Percentiles rank a stretch among this genome's conserved stretches.
These are phyloP conservation scores for Upupa epops DNA, from an alignment of 2,113 vertebrate species.

Conservation along the genomic window DNA sequence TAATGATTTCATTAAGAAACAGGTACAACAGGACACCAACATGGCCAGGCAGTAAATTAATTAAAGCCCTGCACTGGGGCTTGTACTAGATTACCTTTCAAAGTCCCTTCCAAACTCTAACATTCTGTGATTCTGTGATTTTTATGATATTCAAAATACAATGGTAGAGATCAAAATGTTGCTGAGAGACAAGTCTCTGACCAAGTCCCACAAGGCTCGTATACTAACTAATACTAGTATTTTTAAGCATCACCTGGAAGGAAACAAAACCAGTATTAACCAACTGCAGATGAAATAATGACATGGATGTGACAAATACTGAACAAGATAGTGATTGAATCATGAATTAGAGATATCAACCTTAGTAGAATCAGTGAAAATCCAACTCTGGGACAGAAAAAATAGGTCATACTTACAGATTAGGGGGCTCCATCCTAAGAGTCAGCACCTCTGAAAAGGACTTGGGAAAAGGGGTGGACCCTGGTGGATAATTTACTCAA, in stretches of 20 bases:
- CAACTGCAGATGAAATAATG: not conserved
- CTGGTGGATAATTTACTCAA: not conserved
- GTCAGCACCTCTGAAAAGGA: not conserved
- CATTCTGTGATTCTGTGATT: not conserved
- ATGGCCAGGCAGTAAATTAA: not conserved
- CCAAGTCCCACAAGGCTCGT: not conserved
- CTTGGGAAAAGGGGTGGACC: not conserved
- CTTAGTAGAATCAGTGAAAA: not conserved
- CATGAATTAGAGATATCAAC: not conserved
- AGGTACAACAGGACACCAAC: not conserved
- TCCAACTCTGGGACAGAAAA: not conserved
- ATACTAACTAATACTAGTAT: not conserved
- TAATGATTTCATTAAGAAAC: not conserved
- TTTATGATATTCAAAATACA: not conserved
- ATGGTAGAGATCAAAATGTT: not conserved
- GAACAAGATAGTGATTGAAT: not conserved
- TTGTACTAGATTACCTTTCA: no score
- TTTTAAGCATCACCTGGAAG: not conserved
- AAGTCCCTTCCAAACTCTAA: no score
- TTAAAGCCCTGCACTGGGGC: accelerated
- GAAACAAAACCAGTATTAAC: not conserved
- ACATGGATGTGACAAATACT: not conserved
- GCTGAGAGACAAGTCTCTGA: not conserved
- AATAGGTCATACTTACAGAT: not conserved
- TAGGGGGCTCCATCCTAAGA: not conserved